These are phyloP conservation scores for Chionodraco myersi DNA, from an alignment of 2,113 vertebrate species.

Conservation along the genomic window DNA sequence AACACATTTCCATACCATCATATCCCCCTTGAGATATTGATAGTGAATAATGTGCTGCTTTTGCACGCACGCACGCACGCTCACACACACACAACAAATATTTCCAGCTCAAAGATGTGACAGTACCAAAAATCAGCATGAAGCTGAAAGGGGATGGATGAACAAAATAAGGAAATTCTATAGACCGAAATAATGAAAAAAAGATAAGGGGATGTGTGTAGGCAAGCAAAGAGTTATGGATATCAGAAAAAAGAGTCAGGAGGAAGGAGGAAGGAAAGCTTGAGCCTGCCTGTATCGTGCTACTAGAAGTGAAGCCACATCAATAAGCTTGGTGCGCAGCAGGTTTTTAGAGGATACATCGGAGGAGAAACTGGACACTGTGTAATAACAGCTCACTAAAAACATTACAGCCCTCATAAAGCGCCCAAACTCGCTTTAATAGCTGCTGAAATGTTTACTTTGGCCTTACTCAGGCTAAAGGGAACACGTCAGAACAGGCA, in stretches of 20 bases:
- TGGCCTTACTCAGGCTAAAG: constrained; percentile 54
- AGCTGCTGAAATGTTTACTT: constrained; percentile 76
- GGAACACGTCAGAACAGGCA: constrained; percentile 51
- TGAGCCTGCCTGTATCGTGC: constrained; percentile 37
- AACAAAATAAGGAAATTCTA: constrained; percentile 29
- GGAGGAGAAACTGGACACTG: constrained; percentile 71
- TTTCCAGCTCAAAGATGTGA: constrained; percentile 15
- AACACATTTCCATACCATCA: constrained; percentile 74
- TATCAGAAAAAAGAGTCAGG: constrained; percentile 3
- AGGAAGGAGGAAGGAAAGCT: constrained; percentile 22
- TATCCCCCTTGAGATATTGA: constrained; percentile 67
- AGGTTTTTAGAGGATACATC: constrained; percentile 71
- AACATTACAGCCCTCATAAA: constrained; percentile 80
- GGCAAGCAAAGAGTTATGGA: constrained; percentile 23
- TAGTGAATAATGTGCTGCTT: constrained; percentile 59
- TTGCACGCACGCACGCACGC: constrained; percentile 1
- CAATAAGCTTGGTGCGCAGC: constrained; percentile 46
- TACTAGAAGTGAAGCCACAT: constrained; percentile 57
- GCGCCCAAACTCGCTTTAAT: constrained; percentile 68
- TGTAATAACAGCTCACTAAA: constrained; percentile 78
- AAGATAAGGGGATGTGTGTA: not conserved
- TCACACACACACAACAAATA: not conserved
- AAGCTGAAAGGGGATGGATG: constrained; percentile 13
- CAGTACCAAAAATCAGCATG: constrained; percentile 20
- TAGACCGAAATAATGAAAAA: constrained; percentile 36